Base-by-base conservation (phyloP, 2,113 vertebrate genomes). In the Rhinogobius similis region DNA sequence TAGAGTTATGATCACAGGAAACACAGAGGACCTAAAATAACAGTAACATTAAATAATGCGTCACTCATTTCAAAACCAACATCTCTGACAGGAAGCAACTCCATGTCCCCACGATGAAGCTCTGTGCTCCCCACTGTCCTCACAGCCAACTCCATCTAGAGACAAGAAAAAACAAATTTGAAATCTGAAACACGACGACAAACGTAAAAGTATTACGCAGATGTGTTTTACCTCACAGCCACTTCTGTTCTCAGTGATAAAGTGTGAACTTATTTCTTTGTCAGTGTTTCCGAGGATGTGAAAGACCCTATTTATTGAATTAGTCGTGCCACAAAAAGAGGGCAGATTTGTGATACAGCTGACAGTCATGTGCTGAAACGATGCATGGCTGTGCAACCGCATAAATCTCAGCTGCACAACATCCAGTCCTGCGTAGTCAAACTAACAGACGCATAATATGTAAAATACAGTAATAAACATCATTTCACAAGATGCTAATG, bases 401-500 rank as follows among this genome's bases (percentile, higher is more conserved):
- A 94, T 81, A 73, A 94, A 94, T 70, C 93, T 90, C 24, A 94
- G 82, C 85, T 94, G 93, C 36, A 94, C 92, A 5, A 90, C 79
- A 62, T 86, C 85, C 23, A 91, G 23, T 20, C 86, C 87, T n/a
- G 53, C 12, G 43, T 93, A 94, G 36, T 82, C 82, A 75, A 93
- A 85, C 93, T 94, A 61, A 84, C 5, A 83, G 8, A 69, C 14
- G 64, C 44, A 27, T 46, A 0, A 52, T 56, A 24, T 24, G 21
- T 21, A 2, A 29, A 18, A 59, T 8, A 62, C 11, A 12, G 16
- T 13, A n/a, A 63, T 39, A 41, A 36, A 63, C 10, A 9, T 24
- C 38, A 36, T 36, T 36, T 7, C 32, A 36, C 32, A n/a, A n/a
- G n/a, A n/a, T 39, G 20, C 1, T 62, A 18, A 36, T n/a, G 13